These are phyloP conservation scores for Diachasma alloeum DNA, from an alignment of 1,140 invertebrate species.

Conservation along the genomic window DNA sequence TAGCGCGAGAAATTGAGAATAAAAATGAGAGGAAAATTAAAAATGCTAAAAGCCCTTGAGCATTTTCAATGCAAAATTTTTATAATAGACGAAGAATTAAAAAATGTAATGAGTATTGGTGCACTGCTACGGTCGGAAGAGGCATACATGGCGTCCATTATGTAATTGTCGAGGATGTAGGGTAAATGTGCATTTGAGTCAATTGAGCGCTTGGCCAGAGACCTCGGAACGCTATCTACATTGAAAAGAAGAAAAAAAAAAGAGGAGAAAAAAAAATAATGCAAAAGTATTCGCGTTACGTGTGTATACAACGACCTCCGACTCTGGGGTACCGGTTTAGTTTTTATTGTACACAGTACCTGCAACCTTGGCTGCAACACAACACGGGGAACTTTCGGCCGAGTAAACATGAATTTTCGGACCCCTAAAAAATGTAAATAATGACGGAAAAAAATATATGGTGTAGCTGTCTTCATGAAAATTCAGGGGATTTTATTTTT, in stretches of 20 bases:
- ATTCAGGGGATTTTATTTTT: constrained; percentile 21
- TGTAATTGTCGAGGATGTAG: constrained; percentile 59
- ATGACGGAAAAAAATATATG: background rate
- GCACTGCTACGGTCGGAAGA: constrained; percentile 17
- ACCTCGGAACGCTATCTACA: background rate
- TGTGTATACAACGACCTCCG: constrained; percentile 17
- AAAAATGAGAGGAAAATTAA: too few relatives aligned
- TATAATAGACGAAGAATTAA: background rate
- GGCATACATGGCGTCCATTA: constrained; percentile 46
- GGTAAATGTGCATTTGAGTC: constrained; percentile 63
- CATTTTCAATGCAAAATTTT: background rate
- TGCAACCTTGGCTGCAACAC: constrained; percentile 48
- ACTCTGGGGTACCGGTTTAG: constrained; percentile 23
- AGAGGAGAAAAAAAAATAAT: background rate
- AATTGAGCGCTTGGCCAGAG: constrained; percentile 46
- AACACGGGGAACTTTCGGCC: too few relatives aligned
- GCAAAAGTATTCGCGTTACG: constrained; percentile 41
- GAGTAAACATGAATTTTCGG: background rate
- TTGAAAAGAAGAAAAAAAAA: background rate
- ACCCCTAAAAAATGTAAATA: background rate
- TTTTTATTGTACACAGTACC: background rate
- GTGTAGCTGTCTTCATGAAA: constrained; percentile 14
- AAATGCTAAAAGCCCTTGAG: background rate
- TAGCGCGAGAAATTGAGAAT: background rate
- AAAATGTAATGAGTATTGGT: constrained; percentile 15